phyloP scores from a whole-genome alignment of 2,888 invertebrate genomes.

The Acanthosepion pharaonis region DNA sequence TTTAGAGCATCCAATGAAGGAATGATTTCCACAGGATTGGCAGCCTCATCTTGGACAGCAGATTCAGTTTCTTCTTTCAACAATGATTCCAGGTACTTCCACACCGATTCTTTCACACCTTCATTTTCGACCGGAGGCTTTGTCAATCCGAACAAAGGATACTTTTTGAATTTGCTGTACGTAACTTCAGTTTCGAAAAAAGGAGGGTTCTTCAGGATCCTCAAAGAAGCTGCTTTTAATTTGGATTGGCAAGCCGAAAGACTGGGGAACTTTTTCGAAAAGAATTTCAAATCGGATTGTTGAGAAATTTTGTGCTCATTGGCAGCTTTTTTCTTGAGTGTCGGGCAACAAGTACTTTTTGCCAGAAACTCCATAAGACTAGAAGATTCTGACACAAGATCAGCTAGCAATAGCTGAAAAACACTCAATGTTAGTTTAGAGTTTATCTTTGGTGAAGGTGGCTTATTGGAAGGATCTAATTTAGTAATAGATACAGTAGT shows the following conservation, averaged over 20 bases:
- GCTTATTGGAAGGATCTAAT: not conserved
- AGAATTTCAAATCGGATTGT: not conserved
- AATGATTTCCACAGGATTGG: slow-evolving; percentile 38
- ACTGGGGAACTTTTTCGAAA: not conserved
- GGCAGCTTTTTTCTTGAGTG: not conserved
- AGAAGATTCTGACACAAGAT: not conserved
- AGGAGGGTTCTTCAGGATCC: slow-evolving; percentile 37
- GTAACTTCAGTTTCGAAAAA: slow-evolving; percentile 34
- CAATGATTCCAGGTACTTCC: not conserved
- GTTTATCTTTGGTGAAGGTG: slow-evolving; percentile 14
- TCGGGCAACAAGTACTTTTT: not conserved
- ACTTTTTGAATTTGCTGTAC: not conserved
- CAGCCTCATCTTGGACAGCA: too few relatives aligned
- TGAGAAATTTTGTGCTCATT: not conserved
- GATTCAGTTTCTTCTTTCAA: not conserved
- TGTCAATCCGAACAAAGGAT: not conserved
- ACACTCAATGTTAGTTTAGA: slow-evolving; percentile 41
- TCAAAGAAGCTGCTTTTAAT: slow-evolving; percentile 37
- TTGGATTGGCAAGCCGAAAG: slow-evolving; percentile 11
- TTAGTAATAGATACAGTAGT: not conserved
- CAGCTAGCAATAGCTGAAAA: slow-evolving; percentile 4
- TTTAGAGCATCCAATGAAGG: slow-evolving; percentile 37
- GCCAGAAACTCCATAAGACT: not conserved
- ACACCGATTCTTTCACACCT: not conserved
- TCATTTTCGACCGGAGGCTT: not conserved